Evolutionary conservation across 2,797 vertebrate genomes (phyloP).

Genomic region (Columba guinea): DNA sequence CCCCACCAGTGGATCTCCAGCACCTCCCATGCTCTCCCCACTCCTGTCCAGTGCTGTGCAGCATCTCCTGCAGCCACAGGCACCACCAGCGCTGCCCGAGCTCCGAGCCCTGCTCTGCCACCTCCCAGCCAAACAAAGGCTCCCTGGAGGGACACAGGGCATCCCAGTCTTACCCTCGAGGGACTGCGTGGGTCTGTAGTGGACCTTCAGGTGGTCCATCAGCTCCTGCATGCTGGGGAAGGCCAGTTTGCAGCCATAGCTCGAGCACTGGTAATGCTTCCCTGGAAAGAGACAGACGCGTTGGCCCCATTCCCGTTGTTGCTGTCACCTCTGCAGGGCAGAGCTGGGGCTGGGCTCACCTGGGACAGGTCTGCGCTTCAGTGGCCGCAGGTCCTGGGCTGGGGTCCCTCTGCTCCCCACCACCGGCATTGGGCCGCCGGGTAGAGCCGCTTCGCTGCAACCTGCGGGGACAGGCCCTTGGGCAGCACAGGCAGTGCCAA

Average conservation of each 20-base stretch:
- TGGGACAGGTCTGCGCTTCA: conserved; percentile 56
- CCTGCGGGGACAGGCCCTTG: neutral
- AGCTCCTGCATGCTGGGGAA: conserved; percentile 82
- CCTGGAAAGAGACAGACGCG: conserved; percentile 54
- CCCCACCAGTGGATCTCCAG: neutral
- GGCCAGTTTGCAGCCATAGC: conserved; percentile 86
- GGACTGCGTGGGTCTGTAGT: conserved; percentile 87
- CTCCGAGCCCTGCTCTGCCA: neutral
- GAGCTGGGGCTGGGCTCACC: conserved; percentile 7
- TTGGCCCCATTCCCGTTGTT: neutral
- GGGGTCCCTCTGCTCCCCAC: neutral
- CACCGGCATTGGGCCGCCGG: neutral
- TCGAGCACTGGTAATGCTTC: conserved; percentile 82
- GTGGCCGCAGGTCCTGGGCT: conserved; percentile 39
- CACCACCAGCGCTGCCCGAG: neutral
- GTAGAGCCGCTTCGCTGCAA: neutral
- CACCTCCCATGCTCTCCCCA: rapidly evolving
- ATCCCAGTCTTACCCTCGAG: conserved; percentile 81
- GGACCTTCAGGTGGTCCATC: conserved; percentile 84
- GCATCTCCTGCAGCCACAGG: neutral
- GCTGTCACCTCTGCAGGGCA: neutral
- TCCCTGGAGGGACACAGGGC: rapidly evolving
- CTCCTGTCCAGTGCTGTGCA: rapidly evolving
- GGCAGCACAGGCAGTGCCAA: neutral
- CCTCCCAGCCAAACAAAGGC: neutral